These are phyloP conservation scores for Prietella phreatophila DNA, from an alignment of 2,113 vertebrate species.

Conservation along the genomic window DNA sequence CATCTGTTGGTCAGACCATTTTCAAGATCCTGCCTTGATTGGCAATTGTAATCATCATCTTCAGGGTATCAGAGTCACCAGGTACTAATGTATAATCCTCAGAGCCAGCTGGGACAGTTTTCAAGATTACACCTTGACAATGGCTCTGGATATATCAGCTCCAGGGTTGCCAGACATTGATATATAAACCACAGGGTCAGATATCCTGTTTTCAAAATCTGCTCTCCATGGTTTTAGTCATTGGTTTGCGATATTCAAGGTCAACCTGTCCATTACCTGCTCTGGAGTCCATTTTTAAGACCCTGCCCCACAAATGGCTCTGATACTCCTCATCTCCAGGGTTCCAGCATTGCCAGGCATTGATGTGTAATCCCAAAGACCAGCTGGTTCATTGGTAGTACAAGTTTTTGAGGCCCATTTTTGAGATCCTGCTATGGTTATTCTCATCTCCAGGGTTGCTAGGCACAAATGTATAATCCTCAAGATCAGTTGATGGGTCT, in stretches of 20 bases:
- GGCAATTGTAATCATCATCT: not conserved
- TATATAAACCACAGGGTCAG: not conserved
- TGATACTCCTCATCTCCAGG: not conserved
- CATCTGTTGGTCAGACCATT: not conserved
- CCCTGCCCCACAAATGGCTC: not conserved
- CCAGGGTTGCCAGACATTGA: not conserved
- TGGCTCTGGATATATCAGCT: not conserved
- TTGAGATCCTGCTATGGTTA: not conserved
- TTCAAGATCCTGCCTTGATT: not conserved
- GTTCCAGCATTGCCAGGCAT: not conserved
- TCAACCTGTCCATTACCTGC: not conserved
- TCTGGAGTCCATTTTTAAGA: not conserved
- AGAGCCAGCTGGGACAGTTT: not conserved
- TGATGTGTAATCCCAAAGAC: not conserved
- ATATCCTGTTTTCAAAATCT: not conserved
- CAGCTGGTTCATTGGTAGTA: not conserved
- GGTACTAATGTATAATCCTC: not conserved
- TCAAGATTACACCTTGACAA: not conserved
- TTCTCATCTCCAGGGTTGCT: not conserved
- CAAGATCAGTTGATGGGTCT: not conserved
- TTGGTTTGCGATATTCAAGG: not conserved
- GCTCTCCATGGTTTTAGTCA: not conserved
- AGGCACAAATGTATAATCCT: not conserved
- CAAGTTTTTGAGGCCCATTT: not conserved
- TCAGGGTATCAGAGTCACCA: not conserved